Percentiles rank a stretch among this genome's conserved stretches.
Evolutionary conservation across 2,113 vertebrate genomes (phyloP).

Genomic region (Eonycteris spelaea): DNA sequence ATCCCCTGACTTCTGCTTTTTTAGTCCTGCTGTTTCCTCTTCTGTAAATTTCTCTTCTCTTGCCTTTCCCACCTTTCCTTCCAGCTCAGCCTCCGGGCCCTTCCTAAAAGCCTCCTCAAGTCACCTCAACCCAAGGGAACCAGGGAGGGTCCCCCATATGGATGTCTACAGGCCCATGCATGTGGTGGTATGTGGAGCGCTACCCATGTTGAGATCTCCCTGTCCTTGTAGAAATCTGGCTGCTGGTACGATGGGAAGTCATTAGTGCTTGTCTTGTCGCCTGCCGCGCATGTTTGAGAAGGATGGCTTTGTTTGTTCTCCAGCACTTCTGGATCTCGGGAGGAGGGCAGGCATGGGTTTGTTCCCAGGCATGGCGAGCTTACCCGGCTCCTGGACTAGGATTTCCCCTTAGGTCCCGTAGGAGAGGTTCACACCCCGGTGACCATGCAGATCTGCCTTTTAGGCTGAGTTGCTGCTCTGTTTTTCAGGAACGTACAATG

Average conservation of each 20-base stretch:
- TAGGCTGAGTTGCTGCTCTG: constrained; percentile 15
- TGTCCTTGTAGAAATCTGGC: constrained; percentile 45
- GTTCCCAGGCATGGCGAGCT: constrained; percentile 23
- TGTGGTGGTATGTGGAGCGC: constrained; percentile 43
- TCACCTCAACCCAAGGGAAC: neutral
- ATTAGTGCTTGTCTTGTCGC: constrained; percentile 54
- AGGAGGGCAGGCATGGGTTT: neutral
- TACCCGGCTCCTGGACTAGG: neutral
- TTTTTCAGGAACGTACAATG: constrained; percentile 82
- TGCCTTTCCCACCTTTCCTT: neutral
- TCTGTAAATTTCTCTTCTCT: neutral
- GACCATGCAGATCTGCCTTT: fast-evolving
- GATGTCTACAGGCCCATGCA: constrained; percentile 18
- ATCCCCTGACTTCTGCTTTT: neutral
- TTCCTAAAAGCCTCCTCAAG: neutral
- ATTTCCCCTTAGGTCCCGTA: neutral
- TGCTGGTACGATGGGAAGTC: constrained; percentile 39
- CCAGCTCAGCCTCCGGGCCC: neutral
- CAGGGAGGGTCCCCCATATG: neutral
- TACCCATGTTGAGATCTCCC: neutral
- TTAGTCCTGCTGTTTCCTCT: neutral
- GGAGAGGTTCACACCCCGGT: fast-evolving
- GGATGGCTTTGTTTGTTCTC: neutral
- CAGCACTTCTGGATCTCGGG: neutral
- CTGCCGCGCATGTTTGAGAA: constrained; percentile 51